These are phyloP conservation scores for Chrosomus eos DNA, from an alignment of 2,797 vertebrate genomes.

Conservation along the genomic window DNA sequence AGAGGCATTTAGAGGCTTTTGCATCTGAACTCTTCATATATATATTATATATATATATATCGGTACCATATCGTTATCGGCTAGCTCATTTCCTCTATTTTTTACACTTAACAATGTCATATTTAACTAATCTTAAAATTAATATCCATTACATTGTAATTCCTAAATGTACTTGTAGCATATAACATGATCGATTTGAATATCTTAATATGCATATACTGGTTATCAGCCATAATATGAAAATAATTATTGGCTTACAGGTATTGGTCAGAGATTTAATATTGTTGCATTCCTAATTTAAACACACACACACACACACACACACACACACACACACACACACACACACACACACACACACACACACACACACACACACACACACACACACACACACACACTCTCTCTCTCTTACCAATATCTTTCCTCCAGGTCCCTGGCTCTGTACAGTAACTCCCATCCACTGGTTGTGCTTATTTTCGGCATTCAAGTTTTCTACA, in stretches of 20 bases:
- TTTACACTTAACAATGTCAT: not conserved
- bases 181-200: not conserved
- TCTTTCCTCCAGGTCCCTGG: conserved; percentile 94
- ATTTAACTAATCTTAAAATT: not conserved
- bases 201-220: not conserved
- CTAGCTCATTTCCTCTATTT: not conserved
- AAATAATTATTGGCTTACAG: not conserved
- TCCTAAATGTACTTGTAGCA: not conserved
- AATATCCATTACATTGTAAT: not conserved
- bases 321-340: not conserved
- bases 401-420: conserved; percentile 85
- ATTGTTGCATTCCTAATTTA: not conserved
- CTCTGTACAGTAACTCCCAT: conserved; percentile 96
- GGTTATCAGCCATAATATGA: not conserved
- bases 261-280: not conserved
- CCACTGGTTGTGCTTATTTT: conserved; percentile 97
- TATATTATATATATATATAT: too few relatives aligned
- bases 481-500: conserved; percentile 76
- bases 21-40: too few relatives aligned
- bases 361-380: not conserved
- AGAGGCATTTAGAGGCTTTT: too few relatives aligned
- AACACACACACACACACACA: not conserved
- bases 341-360: not conserved
- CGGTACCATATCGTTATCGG: not conserved
- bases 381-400: not conserved